Evolutionary conservation across 2,888 invertebrate genomes (phyloP).

Genomic region (Coecobrya sp.): DNA sequence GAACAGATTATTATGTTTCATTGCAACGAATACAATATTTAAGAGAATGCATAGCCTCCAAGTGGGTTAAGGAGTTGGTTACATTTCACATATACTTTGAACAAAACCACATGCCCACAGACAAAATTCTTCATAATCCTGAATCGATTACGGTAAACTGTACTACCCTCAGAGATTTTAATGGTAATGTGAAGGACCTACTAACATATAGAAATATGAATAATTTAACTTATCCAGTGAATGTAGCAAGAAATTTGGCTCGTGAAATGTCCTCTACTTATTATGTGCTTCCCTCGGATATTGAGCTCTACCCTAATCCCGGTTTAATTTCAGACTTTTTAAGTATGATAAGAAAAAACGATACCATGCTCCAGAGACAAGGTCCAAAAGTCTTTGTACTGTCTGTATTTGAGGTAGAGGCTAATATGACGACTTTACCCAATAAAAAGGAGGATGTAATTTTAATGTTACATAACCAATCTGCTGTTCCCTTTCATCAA

Average conservation of each 20-base stretch:
- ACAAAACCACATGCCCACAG: conserved; percentile 93
- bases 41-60: conserved; percentile 91
- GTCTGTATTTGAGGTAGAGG: conserved; percentile 95
- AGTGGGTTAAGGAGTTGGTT: conserved; percentile 93
- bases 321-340: conserved; percentile 94
- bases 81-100: conserved; percentile 97
- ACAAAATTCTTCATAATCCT: conserved; percentile 73
- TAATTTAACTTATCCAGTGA: conserved; percentile 95
- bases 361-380: conserved; percentile 86
- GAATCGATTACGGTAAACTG: conserved; percentile 74
- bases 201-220: conserved; percentile 91
- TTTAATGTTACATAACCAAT: conserved; percentile 92
- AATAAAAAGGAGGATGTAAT: conserved; percentile 92
- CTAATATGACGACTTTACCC: conserved; percentile 89
- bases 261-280: conserved; percentile 94
- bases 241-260: conserved; percentile 96
- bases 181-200: conserved; percentile 89
- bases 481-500: conserved; percentile 97
- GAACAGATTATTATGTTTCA: conserved; percentile 93
- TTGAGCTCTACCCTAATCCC: conserved; percentile 95
- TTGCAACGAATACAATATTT: conserved; percentile 94
- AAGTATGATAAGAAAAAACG: conserved; percentile 93
- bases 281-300: conserved; percentile 95
- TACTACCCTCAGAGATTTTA: background rate
- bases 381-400: conserved; percentile 94